phyloP scores from a whole-genome alignment of 2,113 vertebrate genomes.

The Ranitomeya imitator region DNA sequence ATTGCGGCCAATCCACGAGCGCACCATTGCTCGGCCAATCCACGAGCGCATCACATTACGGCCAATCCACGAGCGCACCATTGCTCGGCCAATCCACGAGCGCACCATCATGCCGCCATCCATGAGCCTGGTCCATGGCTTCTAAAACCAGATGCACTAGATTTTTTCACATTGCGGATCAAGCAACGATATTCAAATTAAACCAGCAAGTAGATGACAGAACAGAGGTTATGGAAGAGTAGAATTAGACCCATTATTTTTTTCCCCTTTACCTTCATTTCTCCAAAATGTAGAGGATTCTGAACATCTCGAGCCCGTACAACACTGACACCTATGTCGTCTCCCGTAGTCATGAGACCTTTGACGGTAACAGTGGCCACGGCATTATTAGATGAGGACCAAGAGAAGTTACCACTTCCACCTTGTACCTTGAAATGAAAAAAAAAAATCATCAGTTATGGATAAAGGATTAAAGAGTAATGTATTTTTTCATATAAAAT shows the following conservation, averaged over 20 bases:
- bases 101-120: too few relatives aligned
- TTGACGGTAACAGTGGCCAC: slow-evolving; percentile 91
- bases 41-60: too few relatives aligned
- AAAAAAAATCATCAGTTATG: neutral
- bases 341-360: slow-evolving; percentile 88
- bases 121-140: too few relatives aligned
- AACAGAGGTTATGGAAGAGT: neutral
- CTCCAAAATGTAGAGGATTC: slow-evolving; percentile 85
- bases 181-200: neutral
- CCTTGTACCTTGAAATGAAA: slow-evolving; percentile 76
- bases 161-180: too few relatives aligned
- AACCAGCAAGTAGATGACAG: neutral
- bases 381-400: slow-evolving; percentile 83
- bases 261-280: slow-evolving; percentile 82
- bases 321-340: slow-evolving; percentile 81
- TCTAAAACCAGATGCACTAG: too few relatives aligned
- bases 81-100: too few relatives aligned
- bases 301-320: slow-evolving; percentile 86
- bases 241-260: neutral
- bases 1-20: too few relatives aligned
- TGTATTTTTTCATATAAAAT: neutral
- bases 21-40: too few relatives aligned
- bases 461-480: neutral
- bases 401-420: slow-evolving; percentile 95
- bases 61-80: too few relatives aligned